phyloP scores from a whole-genome alignment of 2,888 invertebrate genomes.

The Polyommatus iphigenia region DNA sequence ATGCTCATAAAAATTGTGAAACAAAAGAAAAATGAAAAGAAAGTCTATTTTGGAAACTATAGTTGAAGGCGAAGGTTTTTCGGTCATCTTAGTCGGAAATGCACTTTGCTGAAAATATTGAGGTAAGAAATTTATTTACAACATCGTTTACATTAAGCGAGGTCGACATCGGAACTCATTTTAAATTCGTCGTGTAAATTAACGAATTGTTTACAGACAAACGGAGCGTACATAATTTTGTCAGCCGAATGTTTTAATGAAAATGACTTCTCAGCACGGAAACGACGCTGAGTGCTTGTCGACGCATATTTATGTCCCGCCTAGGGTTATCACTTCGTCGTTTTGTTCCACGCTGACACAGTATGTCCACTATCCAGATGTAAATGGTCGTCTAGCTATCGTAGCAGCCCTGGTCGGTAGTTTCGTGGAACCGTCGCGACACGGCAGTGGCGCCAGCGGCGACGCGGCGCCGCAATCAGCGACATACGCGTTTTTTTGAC shows the following conservation, averaged over 20 bases:
- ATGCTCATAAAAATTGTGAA: neutral
- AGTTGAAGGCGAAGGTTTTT: slow-evolving; percentile 32
- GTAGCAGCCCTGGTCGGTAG: slow-evolving; percentile 39
- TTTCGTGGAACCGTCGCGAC: slow-evolving; percentile 68
- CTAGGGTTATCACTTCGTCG: slow-evolving; percentile 50
- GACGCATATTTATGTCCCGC: slow-evolving; percentile 55
- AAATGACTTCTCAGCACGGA: slow-evolving; percentile 34
- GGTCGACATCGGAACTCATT: slow-evolving; percentile 15
- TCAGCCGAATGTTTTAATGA: slow-evolving; percentile 33
- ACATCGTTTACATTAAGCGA: slow-evolving; percentile 23
- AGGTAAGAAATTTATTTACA: slow-evolving; percentile 21
- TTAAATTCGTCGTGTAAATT: slow-evolving; percentile 14
- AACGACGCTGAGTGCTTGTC: slow-evolving; percentile 46
- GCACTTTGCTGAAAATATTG: slow-evolving; percentile 29
- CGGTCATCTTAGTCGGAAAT: slow-evolving; percentile 31
- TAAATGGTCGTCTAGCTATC: neutral
- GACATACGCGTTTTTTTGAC: slow-evolving; percentile 53
- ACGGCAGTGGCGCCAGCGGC: slow-evolving; percentile 62
- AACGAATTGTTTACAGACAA: slow-evolving; percentile 22
- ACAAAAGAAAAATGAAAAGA: neutral
- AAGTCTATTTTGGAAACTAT: neutral
- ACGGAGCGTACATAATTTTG: slow-evolving; percentile 13
- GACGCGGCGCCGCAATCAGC: slow-evolving; percentile 62
- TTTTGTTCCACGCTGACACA: neutral
- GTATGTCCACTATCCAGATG: neutral